A percentile compares a stretch with the other conserved stretches of the same genome.
Evolutionary conservation across 2,888 invertebrate genomes (phyloP).

Genomic region (Cyclophora punctaria): DNA sequence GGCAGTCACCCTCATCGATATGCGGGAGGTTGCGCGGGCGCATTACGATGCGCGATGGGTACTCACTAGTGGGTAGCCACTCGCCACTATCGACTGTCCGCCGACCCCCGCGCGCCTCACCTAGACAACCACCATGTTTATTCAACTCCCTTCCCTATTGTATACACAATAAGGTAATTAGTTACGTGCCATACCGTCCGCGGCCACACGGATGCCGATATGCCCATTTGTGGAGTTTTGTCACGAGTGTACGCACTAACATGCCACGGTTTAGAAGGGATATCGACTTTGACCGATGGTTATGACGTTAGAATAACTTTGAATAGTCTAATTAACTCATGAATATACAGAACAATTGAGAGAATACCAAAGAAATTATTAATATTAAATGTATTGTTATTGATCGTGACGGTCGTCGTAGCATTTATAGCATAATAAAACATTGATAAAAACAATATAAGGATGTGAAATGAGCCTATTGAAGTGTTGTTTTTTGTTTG

Average conservation of each 20-base stretch:
- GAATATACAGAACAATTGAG: slow-evolving; percentile 55
- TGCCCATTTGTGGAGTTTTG: slow-evolving; percentile 63
- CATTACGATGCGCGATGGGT: slow-evolving; percentile 61
- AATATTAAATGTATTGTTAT: slow-evolving; percentile 43
- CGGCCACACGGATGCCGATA: slow-evolving; percentile 55
- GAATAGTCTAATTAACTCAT: slow-evolving; percentile 67
- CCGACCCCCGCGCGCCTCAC: slow-evolving; percentile 40
- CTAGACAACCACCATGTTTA: slow-evolving; percentile 36
- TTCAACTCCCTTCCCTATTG: slow-evolving; percentile 40
- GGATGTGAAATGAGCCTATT: too few species aligned
- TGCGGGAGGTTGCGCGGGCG: slow-evolving; percentile 48
- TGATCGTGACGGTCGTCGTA: slow-evolving; percentile 31
- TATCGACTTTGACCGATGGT: slow-evolving; percentile 65
- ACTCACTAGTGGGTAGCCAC: slow-evolving; percentile 23
- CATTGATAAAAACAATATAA: neutral
- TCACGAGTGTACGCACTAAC: slow-evolving; percentile 60
- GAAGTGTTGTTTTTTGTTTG: too few species aligned
- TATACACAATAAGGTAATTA: slow-evolving; percentile 30
- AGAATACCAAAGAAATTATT: slow-evolving; percentile 41
- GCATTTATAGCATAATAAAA: slow-evolving; percentile 36
- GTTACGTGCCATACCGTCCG: slow-evolving; percentile 21
- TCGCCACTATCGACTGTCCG: slow-evolving; percentile 62
- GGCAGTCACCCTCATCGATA: slow-evolving; percentile 53
- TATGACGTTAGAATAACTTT: slow-evolving; percentile 72
- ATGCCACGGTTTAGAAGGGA: slow-evolving; percentile 52